Conservation (phyloP, 2,888 invertebrate genomes). For the Andrena chrysosceles region DNA sequence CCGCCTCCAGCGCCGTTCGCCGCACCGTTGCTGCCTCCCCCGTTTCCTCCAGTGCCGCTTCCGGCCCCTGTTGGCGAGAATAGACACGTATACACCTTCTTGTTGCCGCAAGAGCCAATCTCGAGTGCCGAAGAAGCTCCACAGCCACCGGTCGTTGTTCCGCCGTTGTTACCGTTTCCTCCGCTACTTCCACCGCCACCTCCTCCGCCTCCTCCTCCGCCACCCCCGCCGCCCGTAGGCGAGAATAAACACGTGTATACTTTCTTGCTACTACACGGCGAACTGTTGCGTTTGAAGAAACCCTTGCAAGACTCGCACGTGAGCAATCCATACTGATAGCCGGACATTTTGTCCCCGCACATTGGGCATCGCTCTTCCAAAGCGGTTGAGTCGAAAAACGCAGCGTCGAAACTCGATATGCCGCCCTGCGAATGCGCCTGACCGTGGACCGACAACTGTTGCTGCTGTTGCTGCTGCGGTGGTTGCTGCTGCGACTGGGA, state of each 20-base stretch:
- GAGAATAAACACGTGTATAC: constrained; percentile 89
- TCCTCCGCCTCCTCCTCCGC: constrained; percentile 65
- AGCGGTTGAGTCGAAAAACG: constrained; percentile 85
- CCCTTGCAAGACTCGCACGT: constrained; percentile 92
- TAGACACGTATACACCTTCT: constrained; percentile 91
- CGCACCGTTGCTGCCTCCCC: constrained; percentile 76
- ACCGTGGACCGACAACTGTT: constrained; percentile 86
- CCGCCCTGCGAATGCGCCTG: constrained; percentile 81
- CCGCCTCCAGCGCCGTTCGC: constrained; percentile 84
- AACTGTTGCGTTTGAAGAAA: constrained; percentile 89
- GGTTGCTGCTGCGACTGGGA: constrained; percentile 77
- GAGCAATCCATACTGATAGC: constrained; percentile 91
- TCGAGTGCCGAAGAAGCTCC: constrained; percentile 66
- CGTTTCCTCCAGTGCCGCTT: constrained; percentile 69
- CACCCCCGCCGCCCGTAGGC: constrained; percentile 78
- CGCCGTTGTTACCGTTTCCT: constrained; percentile 67
- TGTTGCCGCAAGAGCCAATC: constrained; percentile 88
- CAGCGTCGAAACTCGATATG: constrained; percentile 86
- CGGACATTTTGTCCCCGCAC: constrained; percentile 91
- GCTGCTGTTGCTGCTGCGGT: constrained; percentile 79
- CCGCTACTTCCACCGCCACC: constrained; percentile 71
- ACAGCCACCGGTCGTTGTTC: constrained; percentile 39
- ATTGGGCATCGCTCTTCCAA: constrained; percentile 90
- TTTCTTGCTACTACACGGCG: constrained; percentile 91
- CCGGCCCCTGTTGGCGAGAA: constrained; percentile 82